phyloP scores from a whole-genome alignment of 2,797 vertebrate genomes.

The Austrolebias charrua region DNA sequence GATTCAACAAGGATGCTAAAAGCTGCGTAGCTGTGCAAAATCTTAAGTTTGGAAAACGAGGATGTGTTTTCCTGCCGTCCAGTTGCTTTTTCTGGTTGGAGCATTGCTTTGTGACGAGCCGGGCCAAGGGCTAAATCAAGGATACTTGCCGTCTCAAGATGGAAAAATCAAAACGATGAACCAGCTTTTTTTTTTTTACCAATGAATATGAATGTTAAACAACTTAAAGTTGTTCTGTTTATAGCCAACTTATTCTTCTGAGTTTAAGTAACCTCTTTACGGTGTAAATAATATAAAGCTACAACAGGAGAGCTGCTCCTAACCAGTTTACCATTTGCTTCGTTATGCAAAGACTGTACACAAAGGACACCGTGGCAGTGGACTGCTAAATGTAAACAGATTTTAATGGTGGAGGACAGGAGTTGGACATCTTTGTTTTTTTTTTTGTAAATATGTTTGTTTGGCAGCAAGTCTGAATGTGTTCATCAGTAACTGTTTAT shows the following conservation, averaged over 20 bases:
- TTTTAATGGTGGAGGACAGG: constrained; percentile 30
- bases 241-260: constrained; percentile 32
- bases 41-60: constrained; percentile 37
- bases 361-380: constrained; percentile 29
- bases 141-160: constrained; percentile 33
- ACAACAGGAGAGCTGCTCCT: constrained; percentile 36
- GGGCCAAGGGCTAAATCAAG: constrained; percentile 57
- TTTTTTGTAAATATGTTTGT: constrained; percentile 56
- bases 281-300: constrained; percentile 66
- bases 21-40: constrained; percentile 22
- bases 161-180: constrained; percentile 24
- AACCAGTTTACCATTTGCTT: constrained; percentile 51
- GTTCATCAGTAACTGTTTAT: constrained; percentile 74
- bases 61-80: constrained; percentile 47
- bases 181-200: constrained; percentile 29
- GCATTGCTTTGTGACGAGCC: constrained; percentile 31
- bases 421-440: constrained; percentile 14
- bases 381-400: constrained; percentile 31
- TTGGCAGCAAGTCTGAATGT: constrained; percentile 63
- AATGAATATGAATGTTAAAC: constrained; percentile 71
- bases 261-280: constrained; percentile 18
- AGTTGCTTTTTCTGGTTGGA: constrained; percentile 32
- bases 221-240: constrained; percentile 53
- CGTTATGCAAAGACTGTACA: constrained; percentile 63
- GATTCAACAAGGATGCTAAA: constrained; percentile 34